phyloP scores from a whole-genome alignment of 2,797 vertebrate species.

The Threskiornis aethiopicus region DNA sequence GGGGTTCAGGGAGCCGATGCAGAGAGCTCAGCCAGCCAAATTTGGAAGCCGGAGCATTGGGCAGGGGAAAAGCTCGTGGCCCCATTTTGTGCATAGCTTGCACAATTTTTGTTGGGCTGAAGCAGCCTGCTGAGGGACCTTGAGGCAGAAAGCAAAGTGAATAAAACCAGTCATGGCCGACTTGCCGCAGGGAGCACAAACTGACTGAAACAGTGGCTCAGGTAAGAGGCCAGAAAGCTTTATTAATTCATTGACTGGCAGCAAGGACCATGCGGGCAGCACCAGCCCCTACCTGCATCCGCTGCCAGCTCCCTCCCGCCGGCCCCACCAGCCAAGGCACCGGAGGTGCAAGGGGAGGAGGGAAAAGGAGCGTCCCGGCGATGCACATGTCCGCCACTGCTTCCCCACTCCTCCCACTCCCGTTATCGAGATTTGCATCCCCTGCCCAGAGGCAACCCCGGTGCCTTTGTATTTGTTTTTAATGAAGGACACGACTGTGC shows the following conservation, averaged over 20 bases:
- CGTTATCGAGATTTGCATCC: neutral
- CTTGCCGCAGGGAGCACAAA: neutral
- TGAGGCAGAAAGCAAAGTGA: neutral
- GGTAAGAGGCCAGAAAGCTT: neutral
- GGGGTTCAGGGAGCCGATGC: neutral
- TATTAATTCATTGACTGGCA: neutral
- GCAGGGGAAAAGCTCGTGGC: neutral
- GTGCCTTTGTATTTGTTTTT: neutral
- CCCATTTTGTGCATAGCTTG: neutral
- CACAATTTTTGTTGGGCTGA: neutral
- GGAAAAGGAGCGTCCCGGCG: neutral
- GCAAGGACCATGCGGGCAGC: neutral
- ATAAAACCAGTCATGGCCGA: neutral
- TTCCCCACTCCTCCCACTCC: neutral
- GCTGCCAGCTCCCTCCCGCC: neutral
- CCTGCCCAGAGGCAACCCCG: neutral
- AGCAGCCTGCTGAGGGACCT: neutral
- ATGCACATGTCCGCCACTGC: rapidly evolving
- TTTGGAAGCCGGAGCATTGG: neutral
- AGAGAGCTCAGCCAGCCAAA: neutral
- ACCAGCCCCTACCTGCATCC: neutral
- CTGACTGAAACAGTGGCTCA: neutral
- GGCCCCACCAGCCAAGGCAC: neutral
- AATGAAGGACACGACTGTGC: neutral
- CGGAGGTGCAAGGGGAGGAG: neutral